Percentiles rank a stretch among this genome's conserved stretches.
Evolutionary conservation across 2,113 vertebrate genomes (phyloP).

Genomic region (Oncorhynchus clarkii): DNA sequence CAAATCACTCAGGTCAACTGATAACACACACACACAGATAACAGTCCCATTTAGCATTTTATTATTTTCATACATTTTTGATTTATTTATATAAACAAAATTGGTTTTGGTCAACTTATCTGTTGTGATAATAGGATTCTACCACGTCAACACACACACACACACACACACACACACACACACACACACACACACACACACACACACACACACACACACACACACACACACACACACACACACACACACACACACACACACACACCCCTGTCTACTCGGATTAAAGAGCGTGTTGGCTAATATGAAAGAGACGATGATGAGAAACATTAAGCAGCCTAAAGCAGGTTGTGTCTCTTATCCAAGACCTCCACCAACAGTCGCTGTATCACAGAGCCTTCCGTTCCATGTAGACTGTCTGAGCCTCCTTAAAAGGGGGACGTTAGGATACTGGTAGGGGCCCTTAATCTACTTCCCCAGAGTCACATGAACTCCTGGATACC

Average conservation of each 20-base stretch:
- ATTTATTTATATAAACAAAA: slow-evolving; percentile 16
- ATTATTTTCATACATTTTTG: slow-evolving; percentile 16
- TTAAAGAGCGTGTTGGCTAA: background rate
- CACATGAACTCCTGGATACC: too few species aligned
- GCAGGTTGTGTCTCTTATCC: too few species aligned
- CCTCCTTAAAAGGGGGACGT: too few species aligned
- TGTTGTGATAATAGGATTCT: slow-evolving; percentile 16
- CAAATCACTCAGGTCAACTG: slow-evolving; percentile 38
- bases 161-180: background rate
- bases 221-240: background rate
- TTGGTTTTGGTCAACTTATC: slow-evolving; percentile 53
- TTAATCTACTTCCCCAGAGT: too few species aligned
- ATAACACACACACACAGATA: slow-evolving; percentile 25
- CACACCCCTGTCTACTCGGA: background rate
- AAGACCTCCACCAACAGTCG: too few species aligned
- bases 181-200: background rate
- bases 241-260: background rate
- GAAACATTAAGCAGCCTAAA: too few species aligned
- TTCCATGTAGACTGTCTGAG: too few species aligned
- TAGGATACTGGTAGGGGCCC: too few species aligned
- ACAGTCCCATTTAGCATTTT: slow-evolving; percentile 41
- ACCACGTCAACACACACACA: background rate
- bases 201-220: too few species aligned
- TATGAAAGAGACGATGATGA: too few species aligned
- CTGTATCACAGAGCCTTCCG: too few species aligned